Evolutionary conservation across 2,113 vertebrate species (phyloP).

Genomic region (Eidolon helvum): DNA sequence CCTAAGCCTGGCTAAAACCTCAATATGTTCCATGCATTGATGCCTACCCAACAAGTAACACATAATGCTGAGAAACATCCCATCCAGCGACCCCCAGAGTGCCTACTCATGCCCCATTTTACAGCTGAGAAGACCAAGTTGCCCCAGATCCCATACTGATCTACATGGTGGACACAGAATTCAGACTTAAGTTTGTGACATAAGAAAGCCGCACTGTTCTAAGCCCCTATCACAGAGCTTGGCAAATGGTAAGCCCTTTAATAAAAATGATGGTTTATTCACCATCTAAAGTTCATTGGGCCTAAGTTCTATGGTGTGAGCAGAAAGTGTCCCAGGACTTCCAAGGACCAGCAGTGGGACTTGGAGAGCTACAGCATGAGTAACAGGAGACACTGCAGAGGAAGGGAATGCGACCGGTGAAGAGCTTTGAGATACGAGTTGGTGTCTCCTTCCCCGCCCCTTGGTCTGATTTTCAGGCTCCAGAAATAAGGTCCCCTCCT

Average conservation of each 20-base stretch:
- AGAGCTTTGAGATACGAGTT: background rate
- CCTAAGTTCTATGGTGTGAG: background rate
- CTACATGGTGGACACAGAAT: background rate
- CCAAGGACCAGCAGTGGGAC: background rate
- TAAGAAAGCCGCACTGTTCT: background rate
- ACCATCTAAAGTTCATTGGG: background rate
- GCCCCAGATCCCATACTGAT: too few relatives aligned
- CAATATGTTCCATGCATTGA: too few relatives aligned
- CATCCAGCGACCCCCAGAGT: background rate
- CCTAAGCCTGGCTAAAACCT: background rate
- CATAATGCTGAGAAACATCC: fast-evolving
- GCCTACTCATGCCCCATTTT: background rate
- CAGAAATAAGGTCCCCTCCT: background rate
- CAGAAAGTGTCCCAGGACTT: background rate
- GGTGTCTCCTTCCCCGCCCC: background rate
- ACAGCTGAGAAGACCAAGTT: background rate
- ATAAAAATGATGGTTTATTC: background rate
- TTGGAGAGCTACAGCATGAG: background rate
- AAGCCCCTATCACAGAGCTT: background rate
- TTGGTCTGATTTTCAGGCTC: background rate
- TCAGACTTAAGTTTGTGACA: background rate
- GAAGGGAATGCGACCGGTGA: background rate
- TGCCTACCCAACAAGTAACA: background rate
- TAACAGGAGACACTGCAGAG: background rate
- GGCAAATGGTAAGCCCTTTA: background rate